Evolutionary conservation across 2,888 invertebrate species (phyloP).

Genomic region (Leucania comma): DNA sequence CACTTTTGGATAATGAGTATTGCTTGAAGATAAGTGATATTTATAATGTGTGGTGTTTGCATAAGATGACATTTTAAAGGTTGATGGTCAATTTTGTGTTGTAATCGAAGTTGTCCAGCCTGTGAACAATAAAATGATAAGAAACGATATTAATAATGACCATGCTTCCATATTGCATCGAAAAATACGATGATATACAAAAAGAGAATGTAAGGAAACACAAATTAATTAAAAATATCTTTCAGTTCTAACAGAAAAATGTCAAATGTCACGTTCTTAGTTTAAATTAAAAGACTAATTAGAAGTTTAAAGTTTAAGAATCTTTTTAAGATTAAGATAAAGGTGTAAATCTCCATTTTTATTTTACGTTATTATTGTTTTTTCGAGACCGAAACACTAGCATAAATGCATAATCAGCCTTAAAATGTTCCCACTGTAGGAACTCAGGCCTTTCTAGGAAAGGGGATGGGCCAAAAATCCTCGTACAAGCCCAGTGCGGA

Average conservation of each 20-base stretch:
- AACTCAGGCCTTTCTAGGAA: too few species aligned
- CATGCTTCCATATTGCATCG: neutral
- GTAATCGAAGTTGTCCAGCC: conserved; percentile 17
- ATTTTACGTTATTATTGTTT: too few species aligned
- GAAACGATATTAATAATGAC: conserved; percentile 1
- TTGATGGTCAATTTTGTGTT: conserved; percentile 22
- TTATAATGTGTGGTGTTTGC: conserved; percentile 38
- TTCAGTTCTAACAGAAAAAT: neutral
- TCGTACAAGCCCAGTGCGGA: too few species aligned
- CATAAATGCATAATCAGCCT: too few species aligned
- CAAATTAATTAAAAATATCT: neutral
- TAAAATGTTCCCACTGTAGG: too few species aligned
- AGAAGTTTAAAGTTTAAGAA: too few species aligned
- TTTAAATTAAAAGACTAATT: too few species aligned
- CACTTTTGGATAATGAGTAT: conserved; percentile 33
- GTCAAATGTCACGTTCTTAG: neutral
- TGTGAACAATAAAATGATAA: conserved; percentile 26
- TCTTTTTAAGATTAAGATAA: neutral
- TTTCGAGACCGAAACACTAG: too few species aligned
- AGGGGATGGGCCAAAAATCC: too few species aligned
- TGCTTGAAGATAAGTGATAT: conserved; percentile 38
- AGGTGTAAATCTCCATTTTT: too few species aligned
- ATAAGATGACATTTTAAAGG: conserved; percentile 32
- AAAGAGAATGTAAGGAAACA: neutral
- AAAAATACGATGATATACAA: too few species aligned